phyloP scores from a whole-genome alignment of 2,113 vertebrate genomes.

The Crotophaga sulcirostris region DNA sequence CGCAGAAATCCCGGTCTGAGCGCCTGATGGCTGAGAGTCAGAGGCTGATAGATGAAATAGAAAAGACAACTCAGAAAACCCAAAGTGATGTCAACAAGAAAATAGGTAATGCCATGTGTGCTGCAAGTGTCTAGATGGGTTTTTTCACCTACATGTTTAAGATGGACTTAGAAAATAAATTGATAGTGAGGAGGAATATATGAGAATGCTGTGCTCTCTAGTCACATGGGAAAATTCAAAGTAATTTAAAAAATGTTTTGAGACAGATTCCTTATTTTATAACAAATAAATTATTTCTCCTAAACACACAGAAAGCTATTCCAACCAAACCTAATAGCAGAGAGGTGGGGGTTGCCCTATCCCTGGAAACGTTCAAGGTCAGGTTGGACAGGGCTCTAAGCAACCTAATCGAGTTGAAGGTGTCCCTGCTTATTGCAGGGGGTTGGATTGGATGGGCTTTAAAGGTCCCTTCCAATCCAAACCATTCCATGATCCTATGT shows the following conservation, averaged over 20 bases:
- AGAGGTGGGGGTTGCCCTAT: too few species aligned
- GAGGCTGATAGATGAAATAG: slow-evolving; percentile 82
- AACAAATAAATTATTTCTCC: neutral
- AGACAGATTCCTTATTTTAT: neutral
- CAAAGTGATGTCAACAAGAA: slow-evolving; percentile 83
- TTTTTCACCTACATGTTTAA: neutral
- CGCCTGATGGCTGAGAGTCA: slow-evolving; percentile 77
- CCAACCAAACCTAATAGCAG: neutral
- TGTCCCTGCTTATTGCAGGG: too few species aligned
- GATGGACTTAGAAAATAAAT: neutral
- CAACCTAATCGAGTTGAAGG: too few species aligned
- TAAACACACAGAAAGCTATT: neutral
- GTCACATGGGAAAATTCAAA: neutral
- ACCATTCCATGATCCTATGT: too few species aligned
- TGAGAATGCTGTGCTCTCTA: neutral
- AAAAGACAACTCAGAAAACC: slow-evolving; percentile 79
- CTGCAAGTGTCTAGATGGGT: neutral
- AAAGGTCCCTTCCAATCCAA: too few species aligned
- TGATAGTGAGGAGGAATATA: neutral
- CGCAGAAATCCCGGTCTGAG: slow-evolving; percentile 79
- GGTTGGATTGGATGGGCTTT: too few species aligned
- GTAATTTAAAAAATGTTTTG: neutral
- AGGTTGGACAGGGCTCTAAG: too few species aligned
- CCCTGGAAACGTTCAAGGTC: too few species aligned
- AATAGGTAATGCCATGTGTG: slow-evolving; percentile 77